phyloP scores from a whole-genome alignment of 37 sponge, comb jelly and placozoan genomes.

The Crambe crambe region DNA sequence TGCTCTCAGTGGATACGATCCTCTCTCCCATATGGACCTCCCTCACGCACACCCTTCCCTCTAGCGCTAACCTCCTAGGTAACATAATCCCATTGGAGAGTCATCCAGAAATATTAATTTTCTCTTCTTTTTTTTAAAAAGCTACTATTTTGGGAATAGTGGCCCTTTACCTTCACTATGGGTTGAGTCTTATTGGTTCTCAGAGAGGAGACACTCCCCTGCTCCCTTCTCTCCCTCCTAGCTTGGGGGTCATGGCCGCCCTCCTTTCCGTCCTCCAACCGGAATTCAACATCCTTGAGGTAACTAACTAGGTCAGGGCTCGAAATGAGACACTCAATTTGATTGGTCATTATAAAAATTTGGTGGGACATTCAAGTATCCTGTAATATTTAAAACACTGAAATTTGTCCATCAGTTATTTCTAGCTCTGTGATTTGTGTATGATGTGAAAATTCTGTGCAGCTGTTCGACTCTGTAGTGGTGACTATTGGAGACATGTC shows the following conservation, averaged over 20 bases:
- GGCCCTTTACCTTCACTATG: constrained; percentile 25
- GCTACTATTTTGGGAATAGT: constrained; percentile 19
- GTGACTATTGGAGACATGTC: not conserved
- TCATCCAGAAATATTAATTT: not conserved
- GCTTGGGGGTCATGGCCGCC: constrained; percentile 42
- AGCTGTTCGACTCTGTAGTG: constrained; percentile 15
- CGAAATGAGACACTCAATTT: too few relatives aligned
- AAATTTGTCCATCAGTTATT: too few relatives aligned
- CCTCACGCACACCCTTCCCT: constrained; percentile 45
- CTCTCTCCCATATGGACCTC: constrained; percentile 53
- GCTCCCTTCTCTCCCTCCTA: constrained; percentile 28
- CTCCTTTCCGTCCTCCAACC: constrained; percentile 63
- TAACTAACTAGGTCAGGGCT: constrained; percentile 4
- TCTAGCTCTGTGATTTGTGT: too few relatives aligned
- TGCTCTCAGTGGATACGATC: constrained; percentile 44
- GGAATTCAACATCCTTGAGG: constrained; percentile 50
- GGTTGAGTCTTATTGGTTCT: not conserved
- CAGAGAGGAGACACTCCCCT: not conserved
- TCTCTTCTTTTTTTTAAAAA: constrained; percentile 3
- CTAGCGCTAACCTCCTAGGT: constrained; percentile 47
- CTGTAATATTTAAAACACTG: too few relatives aligned
- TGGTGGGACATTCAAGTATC: too few relatives aligned
- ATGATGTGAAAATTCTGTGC: constrained; percentile 6
- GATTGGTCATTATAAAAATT: too few relatives aligned
- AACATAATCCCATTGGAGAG: not conserved